Evolutionary conservation across 2,797 vertebrate species (phyloP).

Genomic region (Lepidocolaptes lacrymiger): DNA sequence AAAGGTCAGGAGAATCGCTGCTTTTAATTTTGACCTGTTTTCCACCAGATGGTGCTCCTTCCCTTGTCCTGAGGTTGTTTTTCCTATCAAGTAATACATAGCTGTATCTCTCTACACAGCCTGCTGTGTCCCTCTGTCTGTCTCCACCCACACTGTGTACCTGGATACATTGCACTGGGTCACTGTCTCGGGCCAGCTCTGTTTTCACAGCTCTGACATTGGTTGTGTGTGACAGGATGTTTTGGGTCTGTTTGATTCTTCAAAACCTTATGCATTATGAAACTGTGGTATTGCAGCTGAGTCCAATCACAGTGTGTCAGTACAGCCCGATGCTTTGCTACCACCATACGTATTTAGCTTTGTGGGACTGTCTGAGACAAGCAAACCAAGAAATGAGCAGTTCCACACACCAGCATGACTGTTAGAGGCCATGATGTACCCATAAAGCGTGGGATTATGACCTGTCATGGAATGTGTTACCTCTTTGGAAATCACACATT

Average conservation of each 20-base stretch:
- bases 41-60: constrained; percentile 73
- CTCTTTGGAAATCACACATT: background rate
- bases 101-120: rapidly evolving
- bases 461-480: background rate
- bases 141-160: background rate
- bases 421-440: background rate
- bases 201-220: background rate
- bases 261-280: background rate
- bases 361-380: background rate
- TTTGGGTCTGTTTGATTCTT: background rate
- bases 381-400: background rate
- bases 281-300: background rate
- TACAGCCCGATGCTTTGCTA: background rate
- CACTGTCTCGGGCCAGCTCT: background rate
- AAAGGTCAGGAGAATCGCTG: background rate
- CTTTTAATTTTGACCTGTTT: background rate
- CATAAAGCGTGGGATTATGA: background rate
- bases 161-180: background rate
- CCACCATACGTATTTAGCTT: background rate
- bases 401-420: background rate
- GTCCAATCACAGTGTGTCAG: background rate
- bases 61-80: background rate
- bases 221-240: background rate
- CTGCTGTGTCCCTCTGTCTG: background rate
- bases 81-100: background rate